These are phyloP conservation scores for Apostichopus californicus DNA, from an alignment of 35 echinoderm and acorn worm genomes.

Conservation along the genomic window DNA sequence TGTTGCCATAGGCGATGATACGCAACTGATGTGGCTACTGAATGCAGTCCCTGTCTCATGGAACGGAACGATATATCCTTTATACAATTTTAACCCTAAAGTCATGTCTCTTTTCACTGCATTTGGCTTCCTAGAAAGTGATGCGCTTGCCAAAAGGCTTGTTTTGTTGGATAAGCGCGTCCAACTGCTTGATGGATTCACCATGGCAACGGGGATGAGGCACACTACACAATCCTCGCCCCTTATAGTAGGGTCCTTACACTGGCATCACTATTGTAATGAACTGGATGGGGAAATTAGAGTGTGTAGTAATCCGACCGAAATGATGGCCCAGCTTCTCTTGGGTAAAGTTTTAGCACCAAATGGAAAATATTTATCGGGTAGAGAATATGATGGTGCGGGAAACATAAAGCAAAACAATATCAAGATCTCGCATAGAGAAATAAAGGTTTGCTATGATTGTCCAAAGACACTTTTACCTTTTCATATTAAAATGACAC, in stretches of 20 bases:
- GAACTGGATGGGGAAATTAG: not conserved
- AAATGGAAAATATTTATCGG: not conserved
- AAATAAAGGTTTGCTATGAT: not conserved
- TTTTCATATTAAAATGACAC: constrained; percentile 2
- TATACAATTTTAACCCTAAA: not conserved
- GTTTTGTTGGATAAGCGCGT: not conserved
- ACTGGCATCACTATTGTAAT: not conserved
- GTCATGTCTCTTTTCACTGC: not conserved
- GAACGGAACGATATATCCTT: constrained; percentile 21
- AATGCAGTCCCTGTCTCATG: not conserved
- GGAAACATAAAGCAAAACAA: not conserved
- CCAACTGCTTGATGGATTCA: not conserved
- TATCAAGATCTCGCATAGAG: not conserved
- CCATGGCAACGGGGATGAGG: constrained; percentile 2
- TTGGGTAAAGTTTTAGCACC: not conserved
- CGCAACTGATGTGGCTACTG: not conserved
- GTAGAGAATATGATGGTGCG: not conserved
- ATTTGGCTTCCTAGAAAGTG: not conserved
- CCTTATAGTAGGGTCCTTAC: not conserved
- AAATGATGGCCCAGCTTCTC: not conserved
- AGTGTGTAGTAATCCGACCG: not conserved
- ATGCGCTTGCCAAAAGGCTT: not conserved
- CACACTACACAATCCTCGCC: not conserved
- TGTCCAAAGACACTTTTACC: not conserved
- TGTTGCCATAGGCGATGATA: not conserved